Evolutionary conservation across 2,797 vertebrate genomes (phyloP).

Genomic region (Tolypeutes matacus): DNA sequence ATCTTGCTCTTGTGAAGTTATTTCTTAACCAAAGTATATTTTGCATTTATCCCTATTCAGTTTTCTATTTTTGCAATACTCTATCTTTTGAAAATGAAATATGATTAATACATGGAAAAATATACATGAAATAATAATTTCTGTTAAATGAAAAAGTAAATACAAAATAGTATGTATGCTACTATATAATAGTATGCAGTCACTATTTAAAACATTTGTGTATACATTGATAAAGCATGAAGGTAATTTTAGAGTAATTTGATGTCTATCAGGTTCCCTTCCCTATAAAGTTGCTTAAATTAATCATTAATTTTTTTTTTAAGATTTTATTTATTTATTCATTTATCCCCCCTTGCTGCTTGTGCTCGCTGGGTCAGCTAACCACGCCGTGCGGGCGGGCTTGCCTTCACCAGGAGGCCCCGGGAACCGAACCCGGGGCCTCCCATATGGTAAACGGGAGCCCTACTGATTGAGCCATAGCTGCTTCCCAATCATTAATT

Average conservation of each 20-base stretch:
- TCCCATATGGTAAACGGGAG: no score
- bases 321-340: no score
- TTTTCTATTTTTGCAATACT: background rate
- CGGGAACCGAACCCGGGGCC: no score
- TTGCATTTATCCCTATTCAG: background rate
- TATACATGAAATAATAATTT: background rate
- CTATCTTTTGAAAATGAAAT: slow-evolving; percentile 46
- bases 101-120: background rate
- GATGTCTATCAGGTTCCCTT: background rate
- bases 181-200: background rate
- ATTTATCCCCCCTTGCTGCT: no score
- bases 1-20: background rate
- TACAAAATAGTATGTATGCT: background rate
- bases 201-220: background rate
- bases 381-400: no score
- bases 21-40: background rate
- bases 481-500: background rate
- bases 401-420: no score
- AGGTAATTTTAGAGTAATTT: slow-evolving; percentile 7
- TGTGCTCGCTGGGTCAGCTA: no score
- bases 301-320: background rate
- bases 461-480: no score
- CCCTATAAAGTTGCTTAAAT: background rate
- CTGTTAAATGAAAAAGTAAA: slow-evolving; percentile 12
- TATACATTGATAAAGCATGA: background rate